Evolutionary conservation across 1,140 invertebrate genomes (phyloP).

Genomic region (Metopolophium dirhodum): DNA sequence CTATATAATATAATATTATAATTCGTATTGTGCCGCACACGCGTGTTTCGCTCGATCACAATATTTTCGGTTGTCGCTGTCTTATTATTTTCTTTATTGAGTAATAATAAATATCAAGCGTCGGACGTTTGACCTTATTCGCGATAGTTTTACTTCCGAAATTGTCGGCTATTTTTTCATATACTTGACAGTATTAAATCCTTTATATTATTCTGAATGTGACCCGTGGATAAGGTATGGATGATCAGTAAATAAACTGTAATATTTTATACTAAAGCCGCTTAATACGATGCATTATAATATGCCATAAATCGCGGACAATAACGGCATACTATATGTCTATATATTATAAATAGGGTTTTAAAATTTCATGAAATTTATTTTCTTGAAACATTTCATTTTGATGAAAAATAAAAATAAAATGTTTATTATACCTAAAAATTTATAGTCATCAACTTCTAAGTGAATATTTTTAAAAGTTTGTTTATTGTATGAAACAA

Average conservation of each 20-base stretch:
- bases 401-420: too few species aligned
- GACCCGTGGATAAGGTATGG: neutral
- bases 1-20: neutral
- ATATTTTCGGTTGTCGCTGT: neutral
- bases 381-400: too few species aligned
- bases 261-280: neutral
- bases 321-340: too few species aligned
- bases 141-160: neutral
- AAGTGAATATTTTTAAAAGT: too few species aligned
- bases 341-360: too few species aligned
- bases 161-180: neutral
- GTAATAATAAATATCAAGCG: neutral
- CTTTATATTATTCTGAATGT: neutral
- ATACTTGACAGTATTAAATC: neutral
- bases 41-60: neutral
- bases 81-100: neutral
- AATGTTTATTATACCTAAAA: too few species aligned
- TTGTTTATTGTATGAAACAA: too few species aligned
- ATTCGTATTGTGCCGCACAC: neutral
- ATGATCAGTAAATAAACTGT: neutral
- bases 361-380: too few species aligned
- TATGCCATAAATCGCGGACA: too few species aligned
- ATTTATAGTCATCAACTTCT: too few species aligned
- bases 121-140: neutral
- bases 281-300: neutral